Conservation (phyloP, 2,888 invertebrate genomes). For the Cyaniris semiargus region DNA sequence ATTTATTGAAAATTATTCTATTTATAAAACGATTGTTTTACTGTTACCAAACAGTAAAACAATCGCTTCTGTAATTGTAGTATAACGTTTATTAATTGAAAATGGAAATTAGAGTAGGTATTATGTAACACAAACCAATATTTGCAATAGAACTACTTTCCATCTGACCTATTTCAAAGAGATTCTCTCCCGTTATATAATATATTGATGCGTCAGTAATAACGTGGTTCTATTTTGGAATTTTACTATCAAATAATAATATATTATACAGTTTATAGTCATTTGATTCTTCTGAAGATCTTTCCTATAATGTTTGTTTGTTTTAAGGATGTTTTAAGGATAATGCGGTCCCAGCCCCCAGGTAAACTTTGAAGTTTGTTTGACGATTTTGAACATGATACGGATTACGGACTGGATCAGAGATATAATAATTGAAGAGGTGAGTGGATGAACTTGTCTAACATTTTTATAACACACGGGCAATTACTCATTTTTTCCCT, state of each 20-base stretch:
- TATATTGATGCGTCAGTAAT: slow-evolving; percentile 13
- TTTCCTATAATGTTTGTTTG: no score
- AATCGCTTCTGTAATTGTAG: background rate
- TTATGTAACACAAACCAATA: slow-evolving; percentile 30
- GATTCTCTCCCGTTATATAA: slow-evolving; percentile 21
- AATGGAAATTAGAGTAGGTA: slow-evolving; percentile 33
- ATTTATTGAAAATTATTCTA: background rate
- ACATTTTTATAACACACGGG: no score
- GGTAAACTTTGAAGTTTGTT: no score
- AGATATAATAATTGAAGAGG: no score
- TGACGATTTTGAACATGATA: no score
- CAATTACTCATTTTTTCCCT: no score
- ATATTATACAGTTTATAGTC: background rate
- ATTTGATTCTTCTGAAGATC: no score
- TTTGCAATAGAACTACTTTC: slow-evolving; percentile 30
- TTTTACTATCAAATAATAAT: background rate
- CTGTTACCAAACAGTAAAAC: background rate
- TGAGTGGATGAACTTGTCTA: no score
- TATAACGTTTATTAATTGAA: slow-evolving; percentile 33
- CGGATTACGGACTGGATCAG: no score
- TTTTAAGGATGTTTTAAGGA: no score
- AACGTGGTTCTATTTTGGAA: background rate
- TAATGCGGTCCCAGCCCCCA: no score
- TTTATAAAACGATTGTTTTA: background rate
- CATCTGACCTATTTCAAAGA: slow-evolving; percentile 27